phyloP scores from a whole-genome alignment of 2,888 invertebrate species.

The Linyphia triangularis region DNA sequence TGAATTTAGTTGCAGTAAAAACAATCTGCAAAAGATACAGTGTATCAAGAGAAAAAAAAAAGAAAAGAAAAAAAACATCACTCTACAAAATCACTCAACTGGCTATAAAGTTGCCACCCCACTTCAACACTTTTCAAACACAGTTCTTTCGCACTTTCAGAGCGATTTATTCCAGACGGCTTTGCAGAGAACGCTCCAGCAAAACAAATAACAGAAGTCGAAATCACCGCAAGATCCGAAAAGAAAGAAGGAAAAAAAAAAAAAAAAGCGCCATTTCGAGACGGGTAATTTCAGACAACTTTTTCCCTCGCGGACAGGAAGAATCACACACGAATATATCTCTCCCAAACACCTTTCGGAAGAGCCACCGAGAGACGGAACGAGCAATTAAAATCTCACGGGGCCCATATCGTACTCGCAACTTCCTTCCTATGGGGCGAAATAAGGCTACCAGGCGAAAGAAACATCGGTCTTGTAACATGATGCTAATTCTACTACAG shows the following conservation, averaged over 20 bases:
- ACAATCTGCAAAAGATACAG: neutral
- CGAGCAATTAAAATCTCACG: constrained; percentile 43
- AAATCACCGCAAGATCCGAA: neutral
- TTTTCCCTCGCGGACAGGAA: neutral
- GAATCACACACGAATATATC: neutral
- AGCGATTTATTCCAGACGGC: neutral
- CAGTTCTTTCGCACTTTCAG: neutral
- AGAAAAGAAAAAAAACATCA: neutral
- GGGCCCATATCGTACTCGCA: constrained; percentile 5
- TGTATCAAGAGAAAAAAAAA: neutral
- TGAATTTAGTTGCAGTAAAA: no score
- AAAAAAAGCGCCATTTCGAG: neutral
- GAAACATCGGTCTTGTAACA: no score
- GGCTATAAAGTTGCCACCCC: neutral
- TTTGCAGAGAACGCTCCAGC: no score
- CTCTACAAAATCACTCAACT: neutral
- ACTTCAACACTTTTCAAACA: neutral
- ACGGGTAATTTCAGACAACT: neutral
- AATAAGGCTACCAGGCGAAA: neutral
- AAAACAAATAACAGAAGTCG: neutral
- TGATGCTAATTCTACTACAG: no score
- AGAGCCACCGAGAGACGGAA: neutral
- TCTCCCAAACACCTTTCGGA: constrained; percentile 12
- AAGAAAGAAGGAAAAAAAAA: neutral
- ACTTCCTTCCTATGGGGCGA: neutral